Evolutionary conservation across 92 coral and sea anemone genomes (phyloP).

Genomic region (Epizoanthus stellaris): DNA sequence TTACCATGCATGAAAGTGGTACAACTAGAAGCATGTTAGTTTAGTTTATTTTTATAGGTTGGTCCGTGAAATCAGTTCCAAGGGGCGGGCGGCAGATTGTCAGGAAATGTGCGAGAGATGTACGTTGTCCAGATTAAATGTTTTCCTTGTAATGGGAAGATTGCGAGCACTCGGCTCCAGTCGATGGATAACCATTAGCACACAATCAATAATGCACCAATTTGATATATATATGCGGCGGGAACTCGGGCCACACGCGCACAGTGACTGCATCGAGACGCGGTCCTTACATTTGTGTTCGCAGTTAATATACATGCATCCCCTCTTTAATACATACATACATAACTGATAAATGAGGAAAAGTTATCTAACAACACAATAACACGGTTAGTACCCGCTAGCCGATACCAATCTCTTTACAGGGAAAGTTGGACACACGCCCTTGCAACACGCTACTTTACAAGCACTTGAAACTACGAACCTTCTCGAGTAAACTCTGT

Average conservation of each 20-base stretch:
- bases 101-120: slow-evolving; percentile 35
- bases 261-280: no score
- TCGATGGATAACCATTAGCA: neutral
- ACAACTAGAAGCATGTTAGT: no score
- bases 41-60: no score
- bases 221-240: neutral
- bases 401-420: slow-evolving; percentile 13
- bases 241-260: no score
- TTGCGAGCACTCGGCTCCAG: neutral
- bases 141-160: slow-evolving; percentile 4
- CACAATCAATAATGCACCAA: neutral
- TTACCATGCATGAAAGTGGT: no score
- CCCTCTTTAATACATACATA: no score
- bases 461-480: slow-evolving; percentile 1
- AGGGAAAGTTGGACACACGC: neutral
- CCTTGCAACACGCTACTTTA: slow-evolving; percentile 16
- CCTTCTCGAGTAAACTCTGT: slow-evolving; percentile 6
- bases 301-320: no score
- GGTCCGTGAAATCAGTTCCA: no score
- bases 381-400: neutral
- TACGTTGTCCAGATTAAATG: neutral
- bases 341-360: neutral
- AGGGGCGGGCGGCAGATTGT: slow-evolving; percentile 11
- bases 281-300: no score
- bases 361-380: neutral